Base-by-base conservation (phyloP, 2,888 invertebrate species). In the Pheosia tremula region DNA sequence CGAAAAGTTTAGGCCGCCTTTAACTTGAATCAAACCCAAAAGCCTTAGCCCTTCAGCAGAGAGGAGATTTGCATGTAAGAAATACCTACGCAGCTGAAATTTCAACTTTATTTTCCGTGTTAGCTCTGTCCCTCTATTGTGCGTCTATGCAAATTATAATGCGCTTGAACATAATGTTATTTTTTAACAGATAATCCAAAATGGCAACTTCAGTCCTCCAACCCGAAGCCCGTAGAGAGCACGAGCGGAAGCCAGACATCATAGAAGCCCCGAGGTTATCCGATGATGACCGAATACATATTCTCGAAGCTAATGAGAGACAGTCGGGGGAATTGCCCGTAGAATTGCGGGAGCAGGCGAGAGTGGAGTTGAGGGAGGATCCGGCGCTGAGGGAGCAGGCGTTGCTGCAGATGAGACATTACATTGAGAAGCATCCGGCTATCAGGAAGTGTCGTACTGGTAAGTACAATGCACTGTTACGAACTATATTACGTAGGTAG, bases 401-500 rank as follows among this genome's bases (percentile, higher is more conserved):
- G 0, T 80, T 98, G 76, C 91, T 95, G 10, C 97, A 97, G 82
- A 95, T 98, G 92, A 94, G 97, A 59, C 96, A 97, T 73, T 98
- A 97, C 95, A 97, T 98, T 69, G 91, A 94, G 57, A 97, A 97
- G 85, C 97, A 98, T 89, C 96, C 97, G 0, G 95, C 96, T 61
- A 98, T 98, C 71, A 96, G 95, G 77, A 95, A 95, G 78, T 98
- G 98, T 85, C 95, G 98, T 67, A 97, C 97, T 68, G 96, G 96
- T 96, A 78, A 85, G 86, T 68, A 11, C 11, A 10, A 4, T 47
- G 8, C 24, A 24, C 1, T 1, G 24, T 24, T 24, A 24, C 24
- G 24, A 24, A 24, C 24, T 24, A 24, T 24, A 24, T 24, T 24
- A 24, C 24, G 24, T 24, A 24, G 24, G 24, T 24, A 24, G 24